Evolutionary conservation across 2,888 invertebrate genomes (phyloP), one percentile per base, ranked within the genome.

Genomic region (Cheilosia vernalis): DNA sequence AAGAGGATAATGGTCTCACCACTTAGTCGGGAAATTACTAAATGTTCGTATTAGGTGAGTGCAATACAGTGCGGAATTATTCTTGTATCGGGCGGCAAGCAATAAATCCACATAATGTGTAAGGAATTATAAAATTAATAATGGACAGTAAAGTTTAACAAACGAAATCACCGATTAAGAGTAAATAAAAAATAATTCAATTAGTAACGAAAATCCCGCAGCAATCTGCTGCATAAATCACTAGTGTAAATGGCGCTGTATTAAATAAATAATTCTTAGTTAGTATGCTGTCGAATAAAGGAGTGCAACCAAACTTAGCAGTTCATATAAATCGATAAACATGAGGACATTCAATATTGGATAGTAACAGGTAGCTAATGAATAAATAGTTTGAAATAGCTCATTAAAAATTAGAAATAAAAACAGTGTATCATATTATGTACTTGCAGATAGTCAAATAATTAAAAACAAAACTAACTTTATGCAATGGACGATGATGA

Each of bases 401-500:
- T 37, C 13, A 13, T 13, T 9, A 17, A 9, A 2, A 6, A 47
- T 1, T 0, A 2, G 9, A 47, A 47, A 47, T 19, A 47, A 19
- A 44, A 13, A 37, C 37, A 9, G 2, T 19, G 17, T 17, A 3
- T 47, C 37, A 9, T 17, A 9, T n/a, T 17, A 7, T 47, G 4
- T 47, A 19, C 9, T 47, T 47, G 7, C 47, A 47, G 47, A 7
- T 17, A 49, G 13, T 24, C 10, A 42, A 42, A 24, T n/a, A 9
- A 40, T 21, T 2, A 42, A 4, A 72, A 0, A 72, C 2, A 40
- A 19, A 47, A 24, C 17, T 1, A 47, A 47, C 19, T 47, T 4
- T 3, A 19, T 47, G 19, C 42, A 87, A 94, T 95, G 94, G 95
- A 95, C 92, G 95, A 95, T 90, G 95, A 95, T 47, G 47, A 47